Evolutionary conservation across 2,113 vertebrate species (phyloP), one percentile per base, ranked within the genome.

Genomic region (Gymnorhina tibicen): DNA sequence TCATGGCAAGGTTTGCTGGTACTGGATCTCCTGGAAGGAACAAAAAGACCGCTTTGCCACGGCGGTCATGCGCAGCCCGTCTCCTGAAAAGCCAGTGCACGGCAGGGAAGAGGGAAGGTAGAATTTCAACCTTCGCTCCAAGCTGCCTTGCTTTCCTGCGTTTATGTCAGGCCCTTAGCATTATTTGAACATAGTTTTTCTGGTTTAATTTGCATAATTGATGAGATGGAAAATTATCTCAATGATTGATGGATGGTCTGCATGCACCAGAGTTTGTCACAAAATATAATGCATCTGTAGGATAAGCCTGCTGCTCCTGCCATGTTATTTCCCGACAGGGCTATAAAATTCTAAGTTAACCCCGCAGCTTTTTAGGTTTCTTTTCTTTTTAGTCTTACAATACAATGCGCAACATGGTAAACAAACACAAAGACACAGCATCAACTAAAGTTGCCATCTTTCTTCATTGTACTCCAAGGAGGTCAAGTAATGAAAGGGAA

Each of bases 201-300:
- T 96, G 94, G 77, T 97, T 97, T 97, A 97, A 97, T 97, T 97
- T 97, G 95, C 97, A 97, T 97, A 97, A 97, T 96, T 97, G 95
- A 97, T 97, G 97, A 97, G 97, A 97, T 97, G 97, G 97, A 97
- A 97, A 97, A 97, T 97, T 95, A 97, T 97, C 95, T 97, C 23
- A 2, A 89, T 97, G 97, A 97, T 96, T 97, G 97, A 97, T 97
- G 96, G 97, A 86, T 93, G 88, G 92, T 97, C 95, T 95, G 93
- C 87, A 92, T 13, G 88, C 88, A 95, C 64, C 53, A 78, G 77
- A 78, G 90, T 96, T 93, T 96, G 95, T 95, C 91, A 89, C 95
- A 94, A 96, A 96, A 96, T 95, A 93, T 72, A 93, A 96, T 69
- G 70, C 44, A 47, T 95, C 84, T 85, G 90, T 96, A 93, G 90